Percentiles rank a stretch among this genome's conserved stretches.
phyloP scores from a whole-genome alignment of 1,140 invertebrate genomes.

The Aphaenogaster ashmeadi region DNA sequence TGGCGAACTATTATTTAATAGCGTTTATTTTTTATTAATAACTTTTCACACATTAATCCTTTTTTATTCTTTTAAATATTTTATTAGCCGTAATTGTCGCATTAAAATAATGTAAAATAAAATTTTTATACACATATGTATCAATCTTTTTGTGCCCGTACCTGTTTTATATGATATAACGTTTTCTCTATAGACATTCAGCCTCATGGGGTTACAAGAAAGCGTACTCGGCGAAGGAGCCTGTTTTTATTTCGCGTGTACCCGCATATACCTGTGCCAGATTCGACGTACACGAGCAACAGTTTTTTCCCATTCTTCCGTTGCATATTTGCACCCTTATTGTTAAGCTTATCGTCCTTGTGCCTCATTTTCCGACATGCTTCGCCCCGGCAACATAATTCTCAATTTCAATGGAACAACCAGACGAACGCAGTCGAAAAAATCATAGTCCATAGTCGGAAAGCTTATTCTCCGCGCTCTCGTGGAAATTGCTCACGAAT shows the following conservation, averaged over 20 bases:
- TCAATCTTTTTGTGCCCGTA: background rate
- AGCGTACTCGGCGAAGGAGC: background rate
- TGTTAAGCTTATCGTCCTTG: constrained; percentile 15
- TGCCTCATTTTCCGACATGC: background rate
- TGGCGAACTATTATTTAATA: background rate
- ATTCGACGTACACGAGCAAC: constrained; percentile 13
- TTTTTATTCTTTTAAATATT: background rate
- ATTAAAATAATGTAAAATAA: constrained; percentile 6
- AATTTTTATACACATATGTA: background rate
- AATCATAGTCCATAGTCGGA: constrained; percentile 3
- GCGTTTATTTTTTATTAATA: background rate
- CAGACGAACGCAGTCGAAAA: constrained; percentile 27
- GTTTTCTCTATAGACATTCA: background rate
- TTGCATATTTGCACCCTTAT: constrained; percentile 2
- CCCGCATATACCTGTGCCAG: background rate
- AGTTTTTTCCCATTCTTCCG: constrained; percentile 2
- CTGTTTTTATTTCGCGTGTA: background rate
- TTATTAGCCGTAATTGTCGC: background rate
- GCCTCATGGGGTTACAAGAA: background rate
- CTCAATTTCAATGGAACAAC: constrained; percentile 45
- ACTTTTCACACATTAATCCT: background rate
- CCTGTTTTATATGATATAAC: background rate
- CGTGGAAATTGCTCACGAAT: constrained; percentile 6
- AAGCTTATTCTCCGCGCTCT: constrained; percentile 29
- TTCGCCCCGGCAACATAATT: constrained; percentile 40